phyloP scores from a whole-genome alignment of 53 echinoderm and acorn worm genomes.

The Holothuria leucospilota region DNA sequence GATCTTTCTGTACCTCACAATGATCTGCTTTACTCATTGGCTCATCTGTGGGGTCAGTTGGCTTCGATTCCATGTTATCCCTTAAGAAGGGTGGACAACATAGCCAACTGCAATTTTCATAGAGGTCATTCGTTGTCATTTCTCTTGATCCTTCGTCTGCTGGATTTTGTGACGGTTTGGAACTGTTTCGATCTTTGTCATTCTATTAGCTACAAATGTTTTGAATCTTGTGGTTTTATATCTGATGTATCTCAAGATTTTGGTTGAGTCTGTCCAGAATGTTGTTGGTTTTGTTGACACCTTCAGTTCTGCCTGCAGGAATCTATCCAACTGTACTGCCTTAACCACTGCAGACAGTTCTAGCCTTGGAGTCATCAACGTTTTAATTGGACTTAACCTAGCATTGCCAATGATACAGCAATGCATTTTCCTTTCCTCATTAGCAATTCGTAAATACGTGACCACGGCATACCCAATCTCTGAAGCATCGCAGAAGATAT shows the following conservation, averaged over 20 bases:
- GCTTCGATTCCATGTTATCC: slow-evolving; percentile 45
- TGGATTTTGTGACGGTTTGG: slow-evolving; percentile 39
- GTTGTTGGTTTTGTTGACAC: slow-evolving; percentile 11
- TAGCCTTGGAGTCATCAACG: slow-evolving; percentile 54
- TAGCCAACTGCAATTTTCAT: slow-evolving; percentile 40
- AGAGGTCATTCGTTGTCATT: slow-evolving; percentile 10
- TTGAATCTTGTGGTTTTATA: slow-evolving; percentile 52
- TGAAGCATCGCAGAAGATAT: slow-evolving; percentile 65
- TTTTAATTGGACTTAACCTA: slow-evolving; percentile 59
- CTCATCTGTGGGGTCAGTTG: slow-evolving; percentile 7
- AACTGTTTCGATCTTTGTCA: slow-evolving; percentile 47
- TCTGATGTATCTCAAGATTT: slow-evolving; percentile 55
- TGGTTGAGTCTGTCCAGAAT: slow-evolving; percentile 53
- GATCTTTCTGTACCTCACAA: slow-evolving; percentile 14
- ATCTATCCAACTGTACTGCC: slow-evolving; percentile 1
- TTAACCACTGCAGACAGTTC: slow-evolving; percentile 65
- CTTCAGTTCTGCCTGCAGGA: slow-evolving; percentile 13
- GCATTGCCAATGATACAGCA: slow-evolving; percentile 60
- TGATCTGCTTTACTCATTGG: background rate
- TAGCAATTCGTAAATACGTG: slow-evolving; percentile 49
- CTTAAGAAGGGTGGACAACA: slow-evolving; percentile 54
- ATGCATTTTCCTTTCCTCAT: slow-evolving; percentile 11
- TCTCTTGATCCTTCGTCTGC: slow-evolving; percentile 64
- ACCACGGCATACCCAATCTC: slow-evolving; percentile 66
- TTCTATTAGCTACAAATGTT: slow-evolving; percentile 61